Evolutionary conservation across 2,888 invertebrate genomes (phyloP).

Genomic region (Zonitis immaculata): DNA sequence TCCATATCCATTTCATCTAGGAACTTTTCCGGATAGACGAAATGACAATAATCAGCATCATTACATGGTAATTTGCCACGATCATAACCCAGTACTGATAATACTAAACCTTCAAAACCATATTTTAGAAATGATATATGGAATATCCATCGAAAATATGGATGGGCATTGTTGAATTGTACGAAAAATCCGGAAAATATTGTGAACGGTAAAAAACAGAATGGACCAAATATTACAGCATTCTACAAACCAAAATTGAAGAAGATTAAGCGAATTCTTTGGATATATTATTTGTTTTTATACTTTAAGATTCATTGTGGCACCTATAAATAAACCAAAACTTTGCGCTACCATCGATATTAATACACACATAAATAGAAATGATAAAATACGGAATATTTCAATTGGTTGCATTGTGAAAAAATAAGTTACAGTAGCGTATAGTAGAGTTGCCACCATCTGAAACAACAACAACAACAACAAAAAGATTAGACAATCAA

Average conservation of each 20-base stretch:
- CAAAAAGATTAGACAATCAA: too few relatives aligned
- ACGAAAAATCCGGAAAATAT: constrained; percentile 93
- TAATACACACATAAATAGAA: constrained; percentile 66
- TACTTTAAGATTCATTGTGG: constrained; percentile 74
- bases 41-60: constrained; percentile 67
- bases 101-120: constrained; percentile 76
- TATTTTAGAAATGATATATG: constrained; percentile 86
- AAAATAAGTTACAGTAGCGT: constrained; percentile 74
- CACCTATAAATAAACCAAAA: constrained; percentile 80
- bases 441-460: constrained; percentile 62
- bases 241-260: constrained; percentile 57
- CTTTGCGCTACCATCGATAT: constrained; percentile 82
- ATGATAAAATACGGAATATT: constrained; percentile 63
- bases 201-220: constrained; percentile 80
- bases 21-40: constrained; percentile 63
- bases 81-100: constrained; percentile 78
- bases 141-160: constrained; percentile 76
- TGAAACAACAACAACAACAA: constrained; percentile 38
- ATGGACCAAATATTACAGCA: constrained; percentile 85
- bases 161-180: constrained; percentile 73
- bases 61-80: constrained; percentile 70
- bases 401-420: constrained; percentile 86
- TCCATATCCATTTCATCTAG: constrained; percentile 70
- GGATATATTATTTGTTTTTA: constrained; percentile 11
- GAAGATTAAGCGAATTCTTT: neutral